Evolutionary conservation across 1,140 invertebrate genomes (phyloP).

Genomic region (Ephestia elutella): DNA sequence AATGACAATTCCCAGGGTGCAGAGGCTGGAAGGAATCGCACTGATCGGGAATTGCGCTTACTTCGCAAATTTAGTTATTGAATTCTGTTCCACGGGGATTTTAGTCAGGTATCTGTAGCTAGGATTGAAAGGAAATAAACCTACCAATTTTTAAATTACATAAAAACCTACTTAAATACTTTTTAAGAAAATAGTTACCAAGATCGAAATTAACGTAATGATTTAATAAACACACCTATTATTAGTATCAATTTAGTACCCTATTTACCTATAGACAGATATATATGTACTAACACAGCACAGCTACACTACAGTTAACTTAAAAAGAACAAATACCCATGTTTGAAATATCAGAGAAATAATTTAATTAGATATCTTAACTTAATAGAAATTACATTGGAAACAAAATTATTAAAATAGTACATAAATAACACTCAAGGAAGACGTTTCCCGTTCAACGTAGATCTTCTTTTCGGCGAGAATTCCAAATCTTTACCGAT

Average conservation of each 20-base stretch:
- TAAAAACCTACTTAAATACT: too few species aligned
- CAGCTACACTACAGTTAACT: too few species aligned
- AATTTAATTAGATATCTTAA: neutral
- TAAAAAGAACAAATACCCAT: neutral
- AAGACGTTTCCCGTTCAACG: constrained; percentile 33
- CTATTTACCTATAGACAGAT: too few species aligned
- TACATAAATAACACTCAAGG: neutral
- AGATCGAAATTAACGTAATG: too few species aligned
- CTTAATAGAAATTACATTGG: neutral
- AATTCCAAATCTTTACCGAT: constrained; percentile 23
- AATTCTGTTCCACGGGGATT: too few species aligned
- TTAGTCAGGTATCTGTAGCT: neutral
- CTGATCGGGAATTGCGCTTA: neutral
- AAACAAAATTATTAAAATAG: neutral
- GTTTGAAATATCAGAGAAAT: neutral
- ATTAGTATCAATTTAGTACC: too few species aligned
- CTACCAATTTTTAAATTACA: too few species aligned
- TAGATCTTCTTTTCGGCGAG: constrained; percentile 41
- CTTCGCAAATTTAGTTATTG: neutral
- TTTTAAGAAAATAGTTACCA: too few species aligned
- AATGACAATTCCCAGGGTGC: neutral
- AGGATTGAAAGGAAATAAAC: neutral
- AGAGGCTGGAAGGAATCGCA: neutral
- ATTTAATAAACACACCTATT: too few species aligned
- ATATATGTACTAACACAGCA: too few species aligned